Conservation (phyloP, 2,797 vertebrate species). For the Brachymystax lenok region DNA sequence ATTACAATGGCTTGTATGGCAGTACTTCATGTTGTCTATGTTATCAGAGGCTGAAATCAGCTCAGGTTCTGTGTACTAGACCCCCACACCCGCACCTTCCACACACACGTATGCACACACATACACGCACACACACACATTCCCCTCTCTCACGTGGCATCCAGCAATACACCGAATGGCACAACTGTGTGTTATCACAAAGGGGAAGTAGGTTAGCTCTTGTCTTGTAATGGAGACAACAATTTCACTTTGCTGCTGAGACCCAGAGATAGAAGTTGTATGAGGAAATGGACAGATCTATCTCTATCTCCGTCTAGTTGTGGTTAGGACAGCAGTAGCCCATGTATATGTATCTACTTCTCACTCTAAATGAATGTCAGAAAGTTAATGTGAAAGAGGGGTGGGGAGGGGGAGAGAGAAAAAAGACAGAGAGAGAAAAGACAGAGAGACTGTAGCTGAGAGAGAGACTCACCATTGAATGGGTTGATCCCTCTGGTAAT, state of each 20-base stretch:
- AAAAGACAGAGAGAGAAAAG: not conserved
- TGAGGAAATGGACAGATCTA: conserved; percentile 58
- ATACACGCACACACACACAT: conserved; percentile 1
- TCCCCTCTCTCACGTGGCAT: conserved; percentile 68
- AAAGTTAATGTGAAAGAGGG: not conserved
- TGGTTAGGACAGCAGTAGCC: not conserved
- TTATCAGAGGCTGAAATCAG: not conserved
- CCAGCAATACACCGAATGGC: conserved; percentile 62
- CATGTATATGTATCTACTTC: not conserved
- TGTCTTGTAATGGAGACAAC: conserved; percentile 68
- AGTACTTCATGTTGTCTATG: not conserved
- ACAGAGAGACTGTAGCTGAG: not conserved
- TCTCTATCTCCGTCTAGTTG: not conserved
- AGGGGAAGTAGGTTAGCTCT: conserved; percentile 71
- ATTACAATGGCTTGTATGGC: not conserved
- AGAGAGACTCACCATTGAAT: conserved; percentile 84
- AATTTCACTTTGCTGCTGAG: not conserved
- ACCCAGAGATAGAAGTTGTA: conserved; percentile 35
- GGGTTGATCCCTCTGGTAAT: conserved; percentile 90
- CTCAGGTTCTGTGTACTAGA: not conserved
- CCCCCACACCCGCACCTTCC: not conserved
- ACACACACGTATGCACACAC: not conserved
- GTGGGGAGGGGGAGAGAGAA: not conserved
- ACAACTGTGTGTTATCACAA: conserved; percentile 70
- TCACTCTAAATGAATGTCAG: not conserved